Base-by-base conservation (phyloP, 1,140 invertebrate genomes). In the Rhagoletis pomonella region DNA sequence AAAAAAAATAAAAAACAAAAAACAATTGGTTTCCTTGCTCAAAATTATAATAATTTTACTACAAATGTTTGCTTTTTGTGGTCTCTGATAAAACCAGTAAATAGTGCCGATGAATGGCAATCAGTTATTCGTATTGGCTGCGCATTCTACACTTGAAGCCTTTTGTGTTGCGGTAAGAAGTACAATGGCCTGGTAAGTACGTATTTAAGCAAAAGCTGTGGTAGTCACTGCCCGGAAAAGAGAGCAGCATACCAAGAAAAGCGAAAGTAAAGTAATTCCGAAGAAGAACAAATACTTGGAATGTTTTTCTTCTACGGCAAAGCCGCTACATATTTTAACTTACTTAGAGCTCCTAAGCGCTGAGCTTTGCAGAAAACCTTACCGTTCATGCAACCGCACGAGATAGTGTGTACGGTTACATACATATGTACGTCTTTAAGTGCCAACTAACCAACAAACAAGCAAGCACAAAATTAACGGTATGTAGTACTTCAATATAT, bases 231-330 rank as follows among this genome's bases (percentile, higher is more conserved):
- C 39, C 67, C 67, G 67, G 12, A 44, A 47, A 73, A 73, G 39
- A 47, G 67, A 47, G 42, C 64, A 65, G 67, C 67, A 47, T 17
- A 47, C 67, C 4, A 47, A 47, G 44, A n/a, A 73, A 73, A 73
- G 42, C 67, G 67, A 73, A 73, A 73, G 67, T 73, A 73, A 73
- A 73, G 67, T 73, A 44, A 73, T 47, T 73, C 67, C 44, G 39
- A 73, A 73, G 67, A 73, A 73, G 67, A 73, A 73, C 44, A 73
- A 73, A 42, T n/a, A 42, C 42, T 73, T 73, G 67, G 67, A 73
- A 73, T 73, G 67, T 3, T 44, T 73, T 73, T 73, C 10, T 47
- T 17, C 17, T 47, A 3, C 39, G 39, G 19, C 64, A 73, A 47
- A 73, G 39, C 5, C 17, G 44, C 17, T 29, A 73, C 14, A 47